Evolutionary conservation across 1,140 invertebrate genomes (phyloP).

Genomic region (Drosophila setifemur): DNA sequence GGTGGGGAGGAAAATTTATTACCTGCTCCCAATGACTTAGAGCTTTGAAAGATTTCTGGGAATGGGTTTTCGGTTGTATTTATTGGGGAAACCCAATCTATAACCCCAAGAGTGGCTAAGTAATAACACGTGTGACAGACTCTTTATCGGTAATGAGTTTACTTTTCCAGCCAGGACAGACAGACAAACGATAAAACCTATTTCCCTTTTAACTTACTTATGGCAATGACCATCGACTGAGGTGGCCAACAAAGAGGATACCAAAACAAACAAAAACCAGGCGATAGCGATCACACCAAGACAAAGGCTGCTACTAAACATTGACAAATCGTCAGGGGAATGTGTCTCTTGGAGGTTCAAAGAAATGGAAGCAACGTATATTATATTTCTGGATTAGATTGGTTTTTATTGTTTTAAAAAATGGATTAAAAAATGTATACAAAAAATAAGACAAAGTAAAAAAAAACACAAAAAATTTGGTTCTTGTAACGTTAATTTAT

Average conservation of each 20-base stretch:
- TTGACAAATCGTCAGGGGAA: slow-evolving; percentile 3
- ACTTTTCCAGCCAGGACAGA: slow-evolving; percentile 5
- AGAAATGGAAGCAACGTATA: too few species aligned
- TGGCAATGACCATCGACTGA: neutral
- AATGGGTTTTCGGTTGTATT: neutral
- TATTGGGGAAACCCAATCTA: neutral
- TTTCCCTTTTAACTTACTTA: neutral
- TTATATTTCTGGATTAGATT: too few species aligned
- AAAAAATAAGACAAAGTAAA: too few species aligned
- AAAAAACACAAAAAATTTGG: too few species aligned
- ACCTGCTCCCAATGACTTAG: neutral
- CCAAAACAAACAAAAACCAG: slow-evolving; percentile 6
- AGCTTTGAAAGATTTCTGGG: slow-evolving; percentile 18
- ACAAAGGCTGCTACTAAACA: slow-evolving; percentile 12
- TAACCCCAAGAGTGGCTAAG: slow-evolving; percentile 6
- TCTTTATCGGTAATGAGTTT: slow-evolving; percentile 40
- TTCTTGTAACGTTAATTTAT: too few species aligned
- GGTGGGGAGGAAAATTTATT: neutral
- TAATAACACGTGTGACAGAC: slow-evolving; percentile 32
- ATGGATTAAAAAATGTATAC: too few species aligned
- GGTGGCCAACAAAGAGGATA: slow-evolving; percentile 1
- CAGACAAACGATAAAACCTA: slow-evolving; percentile 10
- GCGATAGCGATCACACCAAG: slow-evolving; percentile 14
- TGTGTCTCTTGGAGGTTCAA: neutral
- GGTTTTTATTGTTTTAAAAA: too few species aligned